Evolutionary conservation across 2,888 invertebrate species (phyloP).

Genomic region (Drosophila suboccidentalis): DNA sequence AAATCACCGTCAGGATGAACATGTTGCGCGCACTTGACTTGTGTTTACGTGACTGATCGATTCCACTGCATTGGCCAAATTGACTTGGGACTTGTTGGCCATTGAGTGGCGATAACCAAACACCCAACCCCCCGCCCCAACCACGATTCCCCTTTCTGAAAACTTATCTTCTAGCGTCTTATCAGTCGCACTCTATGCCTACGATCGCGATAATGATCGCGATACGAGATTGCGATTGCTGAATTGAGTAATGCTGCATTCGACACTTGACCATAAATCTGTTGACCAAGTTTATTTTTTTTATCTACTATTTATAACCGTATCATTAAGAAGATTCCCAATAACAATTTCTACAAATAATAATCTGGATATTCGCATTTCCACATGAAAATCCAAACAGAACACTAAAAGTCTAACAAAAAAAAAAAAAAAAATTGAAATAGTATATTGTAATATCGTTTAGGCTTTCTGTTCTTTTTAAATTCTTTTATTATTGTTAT

Average conservation of each 20-base stretch:
- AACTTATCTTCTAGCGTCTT: neutral
- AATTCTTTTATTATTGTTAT: too few relatives aligned
- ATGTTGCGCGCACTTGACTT: conserved; percentile 50
- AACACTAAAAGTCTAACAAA: too few relatives aligned
- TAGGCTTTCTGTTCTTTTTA: too few relatives aligned
- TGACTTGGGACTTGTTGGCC: conserved; percentile 16
- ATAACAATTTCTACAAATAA: too few relatives aligned
- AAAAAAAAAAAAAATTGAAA: too few relatives aligned
- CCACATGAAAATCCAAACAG: too few relatives aligned
- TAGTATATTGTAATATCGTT: too few relatives aligned
- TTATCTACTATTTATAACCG: conserved; percentile 3
- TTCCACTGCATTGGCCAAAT: conserved; percentile 6
- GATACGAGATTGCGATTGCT: conserved; percentile 4
- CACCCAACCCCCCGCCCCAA: neutral
- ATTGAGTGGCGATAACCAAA: conserved; percentile 27
- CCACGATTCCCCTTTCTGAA: neutral
- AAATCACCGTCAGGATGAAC: conserved; percentile 53
- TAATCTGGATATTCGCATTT: too few relatives aligned
- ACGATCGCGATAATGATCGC: conserved; percentile 7
- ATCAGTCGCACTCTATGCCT: conserved; percentile 7
- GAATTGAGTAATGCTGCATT: conserved; percentile 32
- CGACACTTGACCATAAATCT: conserved; percentile 40
- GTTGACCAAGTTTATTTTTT: conserved; percentile 15
- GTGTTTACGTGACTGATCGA: conserved; percentile 52
- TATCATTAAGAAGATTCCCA: neutral